Percentiles rank a stretch among this genome's conserved stretches.
phyloP scores from a whole-genome alignment of 1,140 invertebrate species.

The Drosophila sproati region DNA sequence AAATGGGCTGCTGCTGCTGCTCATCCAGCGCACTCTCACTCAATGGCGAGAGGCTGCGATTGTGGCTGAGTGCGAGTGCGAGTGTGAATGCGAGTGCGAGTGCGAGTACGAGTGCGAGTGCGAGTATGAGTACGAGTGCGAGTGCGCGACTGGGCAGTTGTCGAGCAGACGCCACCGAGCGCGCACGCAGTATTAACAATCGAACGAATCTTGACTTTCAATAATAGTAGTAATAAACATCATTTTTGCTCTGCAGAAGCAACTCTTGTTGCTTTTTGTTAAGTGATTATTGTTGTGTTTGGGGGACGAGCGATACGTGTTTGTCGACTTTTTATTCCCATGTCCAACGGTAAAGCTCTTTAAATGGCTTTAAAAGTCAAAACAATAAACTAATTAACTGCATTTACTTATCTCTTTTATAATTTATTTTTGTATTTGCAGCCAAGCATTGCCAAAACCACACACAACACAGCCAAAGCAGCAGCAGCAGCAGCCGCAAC shows the following conservation, averaged over 20 bases:
- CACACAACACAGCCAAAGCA: conserved; percentile 24
- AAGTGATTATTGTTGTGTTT: too few species aligned
- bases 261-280: too few species aligned
- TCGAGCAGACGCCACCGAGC: conserved; percentile 26
- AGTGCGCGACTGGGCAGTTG: conserved; percentile 43
- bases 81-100: conserved; percentile 23
- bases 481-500: conserved; percentile 9
- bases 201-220: background rate
- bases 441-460: conserved; percentile 49
- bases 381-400: background rate
- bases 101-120: conserved; percentile 18
- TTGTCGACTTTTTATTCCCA: conserved; percentile 1
- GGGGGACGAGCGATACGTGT: background rate
- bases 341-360: conserved; percentile 8
- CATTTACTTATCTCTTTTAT: background rate
- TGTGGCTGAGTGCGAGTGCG: conserved; percentile 22
- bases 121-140: conserved; percentile 25
- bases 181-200: conserved; percentile 29
- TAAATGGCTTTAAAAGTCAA: background rate
- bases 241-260: too few species aligned
- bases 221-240: too few species aligned
- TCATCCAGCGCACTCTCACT: conserved; percentile 22
- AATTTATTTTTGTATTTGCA: conserved; percentile 19
- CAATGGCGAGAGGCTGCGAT: conserved; percentile 38
- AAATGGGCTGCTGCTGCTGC: conserved; percentile 17